Evolutionary conservation across 2,113 vertebrate species (phyloP).

Genomic region (Pyxicephalus adspersus): DNA sequence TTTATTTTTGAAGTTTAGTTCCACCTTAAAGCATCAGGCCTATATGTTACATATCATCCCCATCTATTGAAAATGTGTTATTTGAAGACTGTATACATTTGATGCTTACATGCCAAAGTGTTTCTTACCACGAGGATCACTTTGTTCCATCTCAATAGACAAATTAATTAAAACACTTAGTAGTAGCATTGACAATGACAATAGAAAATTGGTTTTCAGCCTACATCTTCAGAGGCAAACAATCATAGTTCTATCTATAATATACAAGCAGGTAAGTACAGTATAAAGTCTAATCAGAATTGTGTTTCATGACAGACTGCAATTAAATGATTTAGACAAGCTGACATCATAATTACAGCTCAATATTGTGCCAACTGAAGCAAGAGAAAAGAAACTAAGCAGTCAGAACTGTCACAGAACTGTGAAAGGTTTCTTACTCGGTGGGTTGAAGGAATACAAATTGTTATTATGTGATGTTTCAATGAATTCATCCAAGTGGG

Average conservation of each 20-base stretch:
- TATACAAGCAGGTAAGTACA: slow-evolving; percentile 47
- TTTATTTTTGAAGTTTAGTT: too few species aligned
- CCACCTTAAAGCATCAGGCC: too few species aligned
- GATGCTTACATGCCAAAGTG: neutral
- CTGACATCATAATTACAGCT: slow-evolving; percentile 56
- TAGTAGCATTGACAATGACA: slow-evolving; percentile 37
- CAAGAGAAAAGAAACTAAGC: slow-evolving; percentile 41
- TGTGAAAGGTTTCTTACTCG: slow-evolving; percentile 33
- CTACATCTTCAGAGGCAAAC: slow-evolving; percentile 33
- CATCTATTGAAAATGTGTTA: neutral
- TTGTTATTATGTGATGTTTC: slow-evolving; percentile 20
- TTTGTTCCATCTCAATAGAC: slow-evolving; percentile 11
- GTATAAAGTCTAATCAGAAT: slow-evolving; percentile 40
- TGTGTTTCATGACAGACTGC: slow-evolving; percentile 45
- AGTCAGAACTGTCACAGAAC: slow-evolving; percentile 45
- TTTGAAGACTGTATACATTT: neutral
- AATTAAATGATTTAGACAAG: slow-evolving; percentile 53
- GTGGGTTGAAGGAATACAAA: slow-evolving; percentile 38
- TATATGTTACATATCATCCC: neutral
- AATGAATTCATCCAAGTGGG: slow-evolving; percentile 18
- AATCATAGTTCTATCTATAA: neutral
- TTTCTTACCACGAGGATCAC: neutral
- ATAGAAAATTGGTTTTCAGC: slow-evolving; percentile 26
- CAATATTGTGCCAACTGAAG: slow-evolving; percentile 56
- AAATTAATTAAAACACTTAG: slow-evolving; percentile 19